phyloP scores from a whole-genome alignment of 2,113 vertebrate species.

The Pseudorasbora parva region DNA sequence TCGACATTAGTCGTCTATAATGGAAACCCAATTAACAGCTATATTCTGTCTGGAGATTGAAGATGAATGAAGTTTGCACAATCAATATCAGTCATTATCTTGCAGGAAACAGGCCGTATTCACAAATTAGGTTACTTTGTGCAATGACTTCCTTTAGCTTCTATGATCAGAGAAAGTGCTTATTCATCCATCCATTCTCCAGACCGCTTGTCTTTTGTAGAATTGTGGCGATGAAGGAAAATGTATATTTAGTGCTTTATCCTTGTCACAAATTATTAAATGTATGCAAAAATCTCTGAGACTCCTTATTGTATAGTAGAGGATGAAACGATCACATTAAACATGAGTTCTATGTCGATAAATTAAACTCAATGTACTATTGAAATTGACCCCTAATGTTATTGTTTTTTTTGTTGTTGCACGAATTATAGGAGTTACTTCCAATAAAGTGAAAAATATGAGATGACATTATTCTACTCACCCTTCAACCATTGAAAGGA shows the following conservation, averaged over 20 bases:
- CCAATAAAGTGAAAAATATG: too few relatives aligned
- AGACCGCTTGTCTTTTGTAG: not conserved
- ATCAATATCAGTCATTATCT: conserved; percentile 42
- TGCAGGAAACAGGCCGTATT: conserved; percentile 5
- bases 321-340: too few relatives aligned
- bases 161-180: not conserved
- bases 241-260: not conserved
- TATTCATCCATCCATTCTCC: not conserved
- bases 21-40: conserved; percentile 54
- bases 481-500: too few relatives aligned
- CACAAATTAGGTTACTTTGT: not conserved
- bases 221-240: not conserved
- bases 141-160: not conserved
- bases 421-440: too few relatives aligned
- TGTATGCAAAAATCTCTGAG: too few relatives aligned
- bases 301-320: too few relatives aligned
- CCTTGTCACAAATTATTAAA: not conserved
- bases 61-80: conserved; percentile 24
- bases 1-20: conserved; percentile 4
- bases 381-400: too few relatives aligned
- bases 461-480: too few relatives aligned
- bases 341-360: too few relatives aligned
- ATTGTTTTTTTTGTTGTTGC: too few relatives aligned
- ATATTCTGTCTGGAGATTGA: conserved; percentile 49
- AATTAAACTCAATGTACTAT: too few relatives aligned